A percentile compares a stretch with the other conserved stretches of the same genome.
Evolutionary conservation across 2,797 vertebrate species (phyloP).

Genomic region (Enteromius mattozi): DNA sequence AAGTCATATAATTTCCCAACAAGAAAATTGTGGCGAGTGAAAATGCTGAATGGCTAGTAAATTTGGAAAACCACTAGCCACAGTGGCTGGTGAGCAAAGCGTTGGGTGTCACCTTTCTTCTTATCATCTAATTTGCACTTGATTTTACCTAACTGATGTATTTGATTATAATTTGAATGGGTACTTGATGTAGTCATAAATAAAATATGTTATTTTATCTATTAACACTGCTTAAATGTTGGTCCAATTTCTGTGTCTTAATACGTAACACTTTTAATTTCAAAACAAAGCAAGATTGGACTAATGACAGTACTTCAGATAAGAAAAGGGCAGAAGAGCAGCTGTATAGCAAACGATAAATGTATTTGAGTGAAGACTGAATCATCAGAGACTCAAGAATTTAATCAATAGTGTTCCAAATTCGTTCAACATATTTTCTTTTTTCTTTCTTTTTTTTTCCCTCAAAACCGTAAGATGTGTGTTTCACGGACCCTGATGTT

Average conservation of each 20-base stretch:
- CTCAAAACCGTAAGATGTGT: constrained; percentile 32
- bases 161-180: not conserved
- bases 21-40: too few species aligned
- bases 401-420: constrained; percentile 34
- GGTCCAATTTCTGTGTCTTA: not conserved
- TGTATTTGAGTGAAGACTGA: constrained; percentile 16
- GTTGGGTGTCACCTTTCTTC: not conserved
- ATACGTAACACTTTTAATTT: not conserved
- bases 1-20: too few species aligned
- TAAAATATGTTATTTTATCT: not conserved
- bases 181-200: not conserved
- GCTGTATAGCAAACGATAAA: constrained; percentile 1
- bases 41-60: too few species aligned
- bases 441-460: constrained; percentile 45
- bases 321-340: not conserved
- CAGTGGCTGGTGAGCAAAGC: too few species aligned
- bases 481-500: constrained; percentile 25
- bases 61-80: too few species aligned
- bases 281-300: not conserved
- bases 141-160: not conserved
- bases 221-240: not conserved
- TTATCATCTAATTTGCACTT: not conserved
- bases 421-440: constrained; percentile 18
- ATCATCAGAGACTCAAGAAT: constrained; percentile 35
- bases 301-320: not conserved